phyloP scores from a whole-genome alignment of 2,113 vertebrate genomes.

The Empidonax traillii region DNA sequence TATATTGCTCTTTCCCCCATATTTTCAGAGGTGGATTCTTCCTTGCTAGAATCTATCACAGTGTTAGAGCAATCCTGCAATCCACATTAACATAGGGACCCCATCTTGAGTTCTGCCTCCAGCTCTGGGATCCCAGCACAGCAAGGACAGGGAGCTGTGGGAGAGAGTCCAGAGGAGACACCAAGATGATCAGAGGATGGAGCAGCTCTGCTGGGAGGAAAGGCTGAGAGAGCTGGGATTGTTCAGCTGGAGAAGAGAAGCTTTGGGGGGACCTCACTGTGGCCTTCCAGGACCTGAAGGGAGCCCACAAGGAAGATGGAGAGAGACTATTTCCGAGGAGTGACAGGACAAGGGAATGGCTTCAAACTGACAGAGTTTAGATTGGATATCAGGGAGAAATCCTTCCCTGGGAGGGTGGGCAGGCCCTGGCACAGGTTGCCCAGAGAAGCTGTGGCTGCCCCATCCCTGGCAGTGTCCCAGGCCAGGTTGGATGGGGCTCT shows the following conservation, averaged over 20 bases:
- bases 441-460: neutral
- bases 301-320: too few relatives aligned
- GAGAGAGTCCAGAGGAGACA: too few relatives aligned
- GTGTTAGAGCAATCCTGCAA: neutral
- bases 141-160: neutral
- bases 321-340: too few relatives aligned
- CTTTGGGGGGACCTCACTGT: too few relatives aligned
- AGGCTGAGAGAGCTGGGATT: too few relatives aligned
- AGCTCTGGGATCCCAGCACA: neutral
- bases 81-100: neutral
- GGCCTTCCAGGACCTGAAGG: too few relatives aligned
- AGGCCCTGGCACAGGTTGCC: neutral
- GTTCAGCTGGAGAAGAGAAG: too few relatives aligned
- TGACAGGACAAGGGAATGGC: too few relatives aligned
- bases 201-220: too few relatives aligned
- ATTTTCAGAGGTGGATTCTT: neutral
- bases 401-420: fast-evolving
- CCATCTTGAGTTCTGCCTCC: fast-evolving
- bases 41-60: neutral
- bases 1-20: neutral
- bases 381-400: fast-evolving
- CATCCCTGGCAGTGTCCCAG: fast-evolving
- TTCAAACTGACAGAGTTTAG: neutral
- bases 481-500: fast-evolving
- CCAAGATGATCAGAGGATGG: too few relatives aligned